Percentiles rank a stretch among this genome's conserved stretches.
These are phyloP conservation scores for Bambusicola thoracicus DNA, from an alignment of 2,113 vertebrate species.

Conservation along the genomic window DNA sequence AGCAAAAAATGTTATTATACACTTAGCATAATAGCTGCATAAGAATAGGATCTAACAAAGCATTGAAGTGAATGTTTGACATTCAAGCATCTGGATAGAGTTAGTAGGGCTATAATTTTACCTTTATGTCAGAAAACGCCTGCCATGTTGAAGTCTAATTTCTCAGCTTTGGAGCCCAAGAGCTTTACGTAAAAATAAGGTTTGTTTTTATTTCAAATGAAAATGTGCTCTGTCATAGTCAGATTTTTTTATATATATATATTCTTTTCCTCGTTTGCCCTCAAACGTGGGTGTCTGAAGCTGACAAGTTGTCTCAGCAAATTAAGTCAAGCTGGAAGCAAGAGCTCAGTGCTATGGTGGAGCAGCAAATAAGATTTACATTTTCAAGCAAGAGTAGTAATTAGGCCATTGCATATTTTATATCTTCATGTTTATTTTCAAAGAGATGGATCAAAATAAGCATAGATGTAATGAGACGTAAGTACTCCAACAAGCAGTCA, in stretches of 20 bases:
- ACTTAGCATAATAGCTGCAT: constrained; percentile 29
- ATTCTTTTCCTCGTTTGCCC: constrained; percentile 51
- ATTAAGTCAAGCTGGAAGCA: constrained; percentile 63
- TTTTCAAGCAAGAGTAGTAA: constrained; percentile 45
- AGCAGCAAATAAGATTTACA: constrained; percentile 41
- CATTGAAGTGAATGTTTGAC: constrained; percentile 32
- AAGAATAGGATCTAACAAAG: constrained; percentile 34
- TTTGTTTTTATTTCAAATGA: constrained; percentile 4
- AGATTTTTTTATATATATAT: background rate
- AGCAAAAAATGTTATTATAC: constrained; percentile 8
- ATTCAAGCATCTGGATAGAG: constrained; percentile 54
- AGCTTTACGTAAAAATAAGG: constrained; percentile 32
- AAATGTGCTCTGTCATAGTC: constrained; percentile 44
- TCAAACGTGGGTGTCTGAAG: constrained; percentile 46
- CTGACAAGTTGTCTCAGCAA: constrained; percentile 60
- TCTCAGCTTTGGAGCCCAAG: constrained; percentile 1
- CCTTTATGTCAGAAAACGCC: background rate
- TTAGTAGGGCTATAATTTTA: constrained; percentile 40
- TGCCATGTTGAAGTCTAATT: background rate
- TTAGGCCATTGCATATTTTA: constrained; percentile 49
- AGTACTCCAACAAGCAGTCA: background rate
- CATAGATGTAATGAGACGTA: background rate
- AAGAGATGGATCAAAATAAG: constrained; percentile 12
- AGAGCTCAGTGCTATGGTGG: background rate
- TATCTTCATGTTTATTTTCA: constrained; percentile 45